Conservation (phyloP, 30 jellyfish, hydroid and myxozoan species). For the Turritopsis dohrnii region DNA sequence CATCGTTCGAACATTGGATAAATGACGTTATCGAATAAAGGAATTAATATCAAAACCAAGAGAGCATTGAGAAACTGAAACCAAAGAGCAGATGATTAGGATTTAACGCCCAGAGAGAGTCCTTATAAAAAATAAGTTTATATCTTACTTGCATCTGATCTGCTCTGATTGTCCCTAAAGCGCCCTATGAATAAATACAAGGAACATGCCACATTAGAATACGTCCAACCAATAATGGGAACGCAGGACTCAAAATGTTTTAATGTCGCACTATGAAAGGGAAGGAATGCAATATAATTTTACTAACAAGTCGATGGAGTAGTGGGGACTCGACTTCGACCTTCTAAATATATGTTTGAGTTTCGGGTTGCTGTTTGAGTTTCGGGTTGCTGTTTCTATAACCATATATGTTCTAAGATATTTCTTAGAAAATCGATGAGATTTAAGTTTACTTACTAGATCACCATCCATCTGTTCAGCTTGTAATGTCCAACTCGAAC, state of each 20-base stretch:
- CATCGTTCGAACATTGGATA: slow-evolving; percentile 90
- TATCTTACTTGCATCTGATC: slow-evolving; percentile 87
- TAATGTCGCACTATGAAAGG: no score
- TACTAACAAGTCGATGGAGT: no score
- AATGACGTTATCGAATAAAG: slow-evolving; percentile 66
- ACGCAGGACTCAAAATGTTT: no score
- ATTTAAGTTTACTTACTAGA: slow-evolving; percentile 39
- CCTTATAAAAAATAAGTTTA: neutral
- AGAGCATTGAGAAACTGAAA: slow-evolving; percentile 92
- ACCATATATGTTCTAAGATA: no score
- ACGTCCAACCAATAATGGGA: no score
- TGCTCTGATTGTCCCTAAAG: slow-evolving; percentile 65
- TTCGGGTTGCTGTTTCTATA: neutral
- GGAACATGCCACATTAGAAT: neutral
- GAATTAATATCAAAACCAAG: slow-evolving; percentile 82
- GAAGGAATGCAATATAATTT: no score
- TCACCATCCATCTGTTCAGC: slow-evolving; percentile 99
- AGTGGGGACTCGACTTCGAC: no score
- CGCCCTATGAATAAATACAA: slow-evolving; percentile 46
- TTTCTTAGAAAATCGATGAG: no score
- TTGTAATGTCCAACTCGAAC: slow-evolving; percentile 98
- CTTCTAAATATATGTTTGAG: no score
- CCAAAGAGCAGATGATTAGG: neutral
- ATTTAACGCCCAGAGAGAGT: neutral
- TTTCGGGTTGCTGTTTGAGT: neutral